Conservation (phyloP, 35 echinoderm and acorn worm genomes). For the Lytechinus variegatus region DNA sequence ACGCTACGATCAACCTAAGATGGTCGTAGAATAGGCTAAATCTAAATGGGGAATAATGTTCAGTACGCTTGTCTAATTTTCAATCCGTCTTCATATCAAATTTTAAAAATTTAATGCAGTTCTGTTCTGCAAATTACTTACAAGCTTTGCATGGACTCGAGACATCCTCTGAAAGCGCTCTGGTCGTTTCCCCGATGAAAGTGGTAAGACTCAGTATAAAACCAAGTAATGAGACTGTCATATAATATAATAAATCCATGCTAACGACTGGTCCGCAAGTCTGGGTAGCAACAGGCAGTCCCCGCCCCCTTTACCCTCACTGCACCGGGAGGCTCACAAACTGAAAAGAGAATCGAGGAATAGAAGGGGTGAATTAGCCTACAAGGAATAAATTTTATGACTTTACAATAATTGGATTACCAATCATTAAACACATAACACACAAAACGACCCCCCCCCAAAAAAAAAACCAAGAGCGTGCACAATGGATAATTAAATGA, state of each 20-base stretch:
- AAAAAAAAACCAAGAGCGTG: too few species aligned
- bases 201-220: slow-evolving; percentile 17
- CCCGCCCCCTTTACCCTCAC: background rate
- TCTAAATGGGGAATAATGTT: too few species aligned
- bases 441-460: too few species aligned
- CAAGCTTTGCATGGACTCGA: slow-evolving; percentile 19
- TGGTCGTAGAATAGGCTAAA: too few species aligned
- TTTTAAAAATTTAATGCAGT: background rate
- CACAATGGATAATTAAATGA: too few species aligned
- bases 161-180: slow-evolving; percentile 23
- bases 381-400: too few species aligned
- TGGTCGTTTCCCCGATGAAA: slow-evolving; percentile 35
- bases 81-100: background rate
- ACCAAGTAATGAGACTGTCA: slow-evolving; percentile 11
- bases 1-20: too few species aligned
- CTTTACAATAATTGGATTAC: too few species aligned
- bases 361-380: too few species aligned
- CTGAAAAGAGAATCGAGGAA: background rate
- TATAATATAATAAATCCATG: slow-evolving; percentile 15
- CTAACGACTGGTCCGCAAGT: background rate
- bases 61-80: too few species aligned
- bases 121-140: background rate
- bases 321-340: background rate
- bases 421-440: too few species aligned
- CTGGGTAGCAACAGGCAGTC: background rate